Conservation (phyloP, 2,888 invertebrate species). For the Lobophora halterata region DNA sequence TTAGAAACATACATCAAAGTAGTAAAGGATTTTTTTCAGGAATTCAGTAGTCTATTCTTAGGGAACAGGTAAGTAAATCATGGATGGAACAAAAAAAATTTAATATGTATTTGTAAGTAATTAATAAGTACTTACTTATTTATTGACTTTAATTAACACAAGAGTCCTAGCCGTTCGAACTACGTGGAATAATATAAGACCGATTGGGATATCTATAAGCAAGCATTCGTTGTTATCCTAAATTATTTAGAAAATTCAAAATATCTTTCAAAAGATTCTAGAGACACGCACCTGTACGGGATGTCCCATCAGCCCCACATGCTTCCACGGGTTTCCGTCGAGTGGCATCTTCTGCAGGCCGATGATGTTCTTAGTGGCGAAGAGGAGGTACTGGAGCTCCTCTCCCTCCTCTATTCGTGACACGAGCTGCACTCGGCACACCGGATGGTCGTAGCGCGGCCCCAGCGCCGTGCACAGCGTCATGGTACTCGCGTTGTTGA, state of each 20-base stretch:
- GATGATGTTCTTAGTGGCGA: conserved; percentile 82
- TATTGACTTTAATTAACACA: too few species aligned
- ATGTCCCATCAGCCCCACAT: conserved; percentile 83
- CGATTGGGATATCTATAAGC: too few species aligned
- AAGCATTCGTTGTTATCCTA: too few species aligned
- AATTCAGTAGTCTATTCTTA: too few species aligned
- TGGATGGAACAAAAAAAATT: background rate
- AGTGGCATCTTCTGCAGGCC: conserved; percentile 85
- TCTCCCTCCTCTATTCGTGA: conserved; percentile 42
- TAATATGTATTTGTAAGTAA: background rate
- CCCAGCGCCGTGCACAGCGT: conserved; percentile 84
- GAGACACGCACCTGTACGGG: conserved; percentile 66
- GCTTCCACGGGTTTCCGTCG: conserved; percentile 88
- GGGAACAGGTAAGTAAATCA: too few species aligned
- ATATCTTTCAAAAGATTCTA: too few species aligned
- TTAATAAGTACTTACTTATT: conserved; percentile 14
- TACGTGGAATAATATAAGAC: too few species aligned
- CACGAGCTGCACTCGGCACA: conserved; percentile 67
- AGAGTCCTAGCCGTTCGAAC: too few species aligned
- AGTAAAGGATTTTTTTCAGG: too few species aligned
- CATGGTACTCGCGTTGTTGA: conserved; percentile 83
- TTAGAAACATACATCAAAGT: too few species aligned
- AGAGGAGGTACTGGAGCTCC: conserved; percentile 77
- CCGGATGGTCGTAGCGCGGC: conserved; percentile 84
- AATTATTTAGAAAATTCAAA: background rate